phyloP scores from a whole-genome alignment of 2,113 vertebrate genomes.

The Rhea pennata region DNA sequence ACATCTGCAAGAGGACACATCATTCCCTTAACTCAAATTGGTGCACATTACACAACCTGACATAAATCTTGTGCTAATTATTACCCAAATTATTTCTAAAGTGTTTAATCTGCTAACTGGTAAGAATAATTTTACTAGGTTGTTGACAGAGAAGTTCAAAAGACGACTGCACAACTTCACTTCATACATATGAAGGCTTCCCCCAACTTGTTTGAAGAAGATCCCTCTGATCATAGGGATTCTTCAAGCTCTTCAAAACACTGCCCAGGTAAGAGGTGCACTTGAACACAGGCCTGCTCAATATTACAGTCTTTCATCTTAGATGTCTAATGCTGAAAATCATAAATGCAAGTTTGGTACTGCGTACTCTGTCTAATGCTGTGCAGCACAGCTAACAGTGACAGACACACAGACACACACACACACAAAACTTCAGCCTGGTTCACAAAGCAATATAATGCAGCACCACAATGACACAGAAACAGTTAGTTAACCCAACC shows the following conservation, averaged over 20 bases:
- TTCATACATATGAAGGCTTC: background rate
- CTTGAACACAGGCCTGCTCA: accelerated
- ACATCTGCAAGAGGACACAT: background rate
- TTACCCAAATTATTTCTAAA: background rate
- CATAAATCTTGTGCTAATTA: background rate
- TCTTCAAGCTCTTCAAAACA: background rate
- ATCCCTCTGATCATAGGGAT: background rate
- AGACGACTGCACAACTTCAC: background rate
- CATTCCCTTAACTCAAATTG: background rate
- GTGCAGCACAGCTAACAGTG: background rate
- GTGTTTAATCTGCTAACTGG: background rate
- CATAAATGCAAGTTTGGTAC: background rate
- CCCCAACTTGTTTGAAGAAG: background rate
- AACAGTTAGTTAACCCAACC: background rate
- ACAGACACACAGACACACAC: too few species aligned
- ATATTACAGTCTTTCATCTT: background rate
- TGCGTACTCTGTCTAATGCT: background rate
- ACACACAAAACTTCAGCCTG: background rate
- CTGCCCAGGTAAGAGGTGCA: background rate
- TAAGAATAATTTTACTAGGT: background rate
- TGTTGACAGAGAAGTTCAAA: conserved; percentile 4
- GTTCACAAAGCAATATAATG: background rate
- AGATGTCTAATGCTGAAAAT: background rate
- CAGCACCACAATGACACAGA: background rate
- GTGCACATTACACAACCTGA: background rate